Evolutionary conservation across 1,140 invertebrate genomes (phyloP), one percentile per base, ranked within the genome.

Genomic region (Meloidogyne floridensis): DNA sequence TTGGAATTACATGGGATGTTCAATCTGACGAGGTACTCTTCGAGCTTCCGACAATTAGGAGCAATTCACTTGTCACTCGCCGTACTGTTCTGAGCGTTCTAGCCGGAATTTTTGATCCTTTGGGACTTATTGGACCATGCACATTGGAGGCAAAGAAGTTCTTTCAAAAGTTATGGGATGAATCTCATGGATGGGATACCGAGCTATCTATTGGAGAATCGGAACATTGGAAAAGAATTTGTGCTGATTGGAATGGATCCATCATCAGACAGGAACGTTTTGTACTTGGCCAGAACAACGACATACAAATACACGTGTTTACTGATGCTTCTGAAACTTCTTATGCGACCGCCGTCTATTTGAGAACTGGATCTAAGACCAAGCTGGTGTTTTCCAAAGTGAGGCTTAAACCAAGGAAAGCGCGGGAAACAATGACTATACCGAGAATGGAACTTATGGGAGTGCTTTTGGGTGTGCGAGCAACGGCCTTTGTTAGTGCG

Each of bases 401-500:
- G 65, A 69, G 79, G 18, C 69, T 86, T 4, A 47, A 72, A 47
- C 84, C 84, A 1, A 72, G 70, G 11, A 71, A 82, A 51, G 72
- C 18, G 0, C 20, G 11, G 0, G 20, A 20, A n/a, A 75, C 73
- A 0, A 53, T 75, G 47, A 81, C 84, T 0, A 86, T 86, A 54
- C 84, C 84, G 1, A n/a, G 82, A 47, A 51, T 84, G 13, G 84
- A 86, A 72, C 54, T 86, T 32, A 11, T 86, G 70, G 82, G 69
- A 10, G 11, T 77, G 0, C 51, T 80, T 6, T 32, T 84, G 3
- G 85, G 75, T 0, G 72, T 43, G 11, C 70, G 43, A 0, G 10
- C 77, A 9, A 6, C 43, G 0, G 11, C 11, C 6, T 81, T 86
- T 7, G 75, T 32, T 1, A 32, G 69, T 10, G 75, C 73, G 0